Conservation (phyloP, 2,888 invertebrate genomes). For the Cyclophora albipunctata region DNA sequence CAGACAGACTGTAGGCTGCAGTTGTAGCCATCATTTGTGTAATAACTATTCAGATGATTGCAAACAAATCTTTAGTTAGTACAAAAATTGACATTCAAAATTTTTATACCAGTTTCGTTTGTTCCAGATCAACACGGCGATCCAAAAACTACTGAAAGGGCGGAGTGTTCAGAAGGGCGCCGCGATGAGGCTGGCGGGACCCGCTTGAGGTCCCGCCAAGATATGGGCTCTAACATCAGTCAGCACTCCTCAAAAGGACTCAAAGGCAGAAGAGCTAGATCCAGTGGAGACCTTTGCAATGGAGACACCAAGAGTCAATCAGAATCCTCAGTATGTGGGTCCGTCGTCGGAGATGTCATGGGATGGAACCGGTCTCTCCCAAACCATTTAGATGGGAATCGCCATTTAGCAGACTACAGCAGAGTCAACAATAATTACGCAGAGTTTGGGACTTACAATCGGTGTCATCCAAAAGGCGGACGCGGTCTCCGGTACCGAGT, state of each 20-base stretch:
- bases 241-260: slow-evolving; percentile 83
- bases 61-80: too few species aligned
- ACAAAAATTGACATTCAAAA: too few species aligned
- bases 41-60: too few species aligned
- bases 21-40: too few species aligned
- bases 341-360: slow-evolving; percentile 69
- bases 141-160: slow-evolving; percentile 26
- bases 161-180: slow-evolving; percentile 35
- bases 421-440: slow-evolving; percentile 75
- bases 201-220: slow-evolving; percentile 68
- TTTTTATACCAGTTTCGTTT: too few species aligned
- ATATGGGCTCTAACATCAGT: slow-evolving; percentile 87
- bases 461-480: slow-evolving; percentile 62
- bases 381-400: slow-evolving; percentile 80
- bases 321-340: slow-evolving; percentile 68
- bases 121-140: slow-evolving; percentile 41
- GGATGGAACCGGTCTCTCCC: slow-evolving; percentile 78
- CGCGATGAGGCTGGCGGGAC: slow-evolving; percentile 64
- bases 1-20: too few species aligned
- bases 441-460: slow-evolving; percentile 62
- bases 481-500: slow-evolving; percentile 64
- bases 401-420: slow-evolving; percentile 72
- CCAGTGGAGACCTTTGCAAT: slow-evolving; percentile 85
- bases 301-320: slow-evolving; percentile 69
- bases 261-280: slow-evolving; percentile 82